phyloP scores from a whole-genome alignment of 2,113 vertebrate species.

The Leucoraja erinaceus region DNA sequence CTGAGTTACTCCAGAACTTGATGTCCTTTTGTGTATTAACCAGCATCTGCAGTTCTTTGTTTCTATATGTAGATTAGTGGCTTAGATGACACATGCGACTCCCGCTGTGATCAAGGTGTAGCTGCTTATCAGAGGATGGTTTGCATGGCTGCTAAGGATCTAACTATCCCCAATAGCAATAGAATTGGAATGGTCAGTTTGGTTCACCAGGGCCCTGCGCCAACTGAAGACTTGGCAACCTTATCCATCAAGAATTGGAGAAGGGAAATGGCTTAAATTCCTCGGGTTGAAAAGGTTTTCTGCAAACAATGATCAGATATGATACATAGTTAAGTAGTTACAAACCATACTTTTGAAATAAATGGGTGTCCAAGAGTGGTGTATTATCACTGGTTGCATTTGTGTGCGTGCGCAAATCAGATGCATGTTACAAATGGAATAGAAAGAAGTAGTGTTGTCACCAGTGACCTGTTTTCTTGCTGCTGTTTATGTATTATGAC shows the following conservation, averaged over 20 bases:
- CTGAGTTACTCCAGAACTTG: too few species aligned
- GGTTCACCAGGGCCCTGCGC: neutral
- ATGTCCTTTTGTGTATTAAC: too few species aligned
- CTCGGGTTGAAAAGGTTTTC: neutral
- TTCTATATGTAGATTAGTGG: too few species aligned
- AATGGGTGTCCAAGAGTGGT: neutral
- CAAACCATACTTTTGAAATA: neutral
- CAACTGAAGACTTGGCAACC: neutral
- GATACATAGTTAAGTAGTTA: neutral
- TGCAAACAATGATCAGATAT: neutral
- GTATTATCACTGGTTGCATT: neutral
- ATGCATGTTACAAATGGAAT: too few species aligned
- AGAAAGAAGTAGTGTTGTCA: neutral
- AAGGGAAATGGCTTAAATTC: neutral
- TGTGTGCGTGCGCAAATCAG: neutral
- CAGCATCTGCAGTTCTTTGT: too few species aligned
- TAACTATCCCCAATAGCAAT: neutral
- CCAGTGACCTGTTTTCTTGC: neutral
- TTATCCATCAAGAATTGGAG: too few species aligned
- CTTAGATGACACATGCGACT: too few species aligned
- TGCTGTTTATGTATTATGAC: neutral
- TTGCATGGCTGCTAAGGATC: neutral
- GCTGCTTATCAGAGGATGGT: neutral
- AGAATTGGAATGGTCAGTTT: neutral
- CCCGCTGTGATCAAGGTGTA: neutral